These are phyloP conservation scores for Ochropleura leucogaster DNA, from an alignment of 2,888 invertebrate species.

Conservation along the genomic window DNA sequence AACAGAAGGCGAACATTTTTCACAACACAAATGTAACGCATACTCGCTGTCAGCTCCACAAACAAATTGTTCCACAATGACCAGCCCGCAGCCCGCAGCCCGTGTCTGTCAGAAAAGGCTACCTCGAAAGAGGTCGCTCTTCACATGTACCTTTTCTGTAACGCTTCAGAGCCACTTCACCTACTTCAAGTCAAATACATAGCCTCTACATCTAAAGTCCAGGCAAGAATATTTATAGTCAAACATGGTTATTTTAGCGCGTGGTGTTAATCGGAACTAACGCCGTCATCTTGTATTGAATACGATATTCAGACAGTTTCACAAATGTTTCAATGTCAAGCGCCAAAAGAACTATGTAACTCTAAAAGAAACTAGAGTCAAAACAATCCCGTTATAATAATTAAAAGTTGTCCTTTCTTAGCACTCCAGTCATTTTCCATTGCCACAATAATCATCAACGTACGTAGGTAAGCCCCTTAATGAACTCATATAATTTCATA, in stretches of 20 bases:
- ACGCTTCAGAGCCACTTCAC: neutral
- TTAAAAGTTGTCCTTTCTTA: neutral
- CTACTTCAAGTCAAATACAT: neutral
- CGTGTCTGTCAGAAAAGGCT: constrained; percentile 13
- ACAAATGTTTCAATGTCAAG: neutral
- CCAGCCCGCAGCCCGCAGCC: constrained; percentile 16
- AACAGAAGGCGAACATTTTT: constrained; percentile 10
- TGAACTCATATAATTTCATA: neutral
- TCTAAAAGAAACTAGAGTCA: neutral
- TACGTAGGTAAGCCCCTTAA: neutral
- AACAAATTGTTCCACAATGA: constrained; percentile 38
- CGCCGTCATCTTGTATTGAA: too few species aligned
- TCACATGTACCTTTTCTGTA: neutral
- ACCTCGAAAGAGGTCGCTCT: constrained; percentile 6
- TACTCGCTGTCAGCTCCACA: constrained; percentile 12
- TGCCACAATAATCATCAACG: neutral
- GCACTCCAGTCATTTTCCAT: neutral
- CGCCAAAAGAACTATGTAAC: neutral
- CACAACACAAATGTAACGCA: neutral
- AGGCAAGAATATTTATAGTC: neutral
- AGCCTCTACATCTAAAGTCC: neutral
- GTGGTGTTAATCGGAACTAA: too few species aligned
- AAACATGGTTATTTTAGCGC: too few species aligned
- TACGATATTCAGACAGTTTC: too few species aligned
- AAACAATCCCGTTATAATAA: neutral